Conservation (phyloP, 1,140 invertebrate species). For the Hormaphis cornu region DNA sequence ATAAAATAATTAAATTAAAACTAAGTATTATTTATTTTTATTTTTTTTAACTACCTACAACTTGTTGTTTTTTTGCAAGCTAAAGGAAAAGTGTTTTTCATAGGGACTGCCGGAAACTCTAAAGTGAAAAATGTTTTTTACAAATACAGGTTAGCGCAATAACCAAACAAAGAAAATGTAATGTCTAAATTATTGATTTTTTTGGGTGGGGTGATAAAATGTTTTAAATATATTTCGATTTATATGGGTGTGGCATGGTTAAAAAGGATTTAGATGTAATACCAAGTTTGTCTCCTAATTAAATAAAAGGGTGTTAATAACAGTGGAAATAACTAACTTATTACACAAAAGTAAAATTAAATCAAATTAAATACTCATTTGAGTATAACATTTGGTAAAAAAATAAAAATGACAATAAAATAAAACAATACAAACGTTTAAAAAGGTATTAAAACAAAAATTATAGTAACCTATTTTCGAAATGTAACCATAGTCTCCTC, state of each 20-base stretch:
- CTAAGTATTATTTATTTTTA: not conserved
- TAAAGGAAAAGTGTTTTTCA: not conserved
- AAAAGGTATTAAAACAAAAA: no score
- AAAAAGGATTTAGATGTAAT: not conserved
- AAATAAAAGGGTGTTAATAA: not conserved
- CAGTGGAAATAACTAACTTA: not conserved
- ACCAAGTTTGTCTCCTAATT: not conserved
- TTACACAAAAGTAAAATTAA: no score
- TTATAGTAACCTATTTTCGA: no score
- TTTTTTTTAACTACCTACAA: not conserved
- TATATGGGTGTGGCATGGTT: conserved; percentile 18
- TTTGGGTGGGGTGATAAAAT: conserved; percentile 1
- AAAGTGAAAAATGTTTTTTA: not conserved
- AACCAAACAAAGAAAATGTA: not conserved
- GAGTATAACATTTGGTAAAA: no score
- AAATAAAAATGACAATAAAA: no score
- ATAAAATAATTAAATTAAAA: not conserved
- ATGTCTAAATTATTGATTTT: conserved; percentile 23
- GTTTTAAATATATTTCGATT: conserved; percentile 5
- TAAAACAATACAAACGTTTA: no score
- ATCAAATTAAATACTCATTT: no score
- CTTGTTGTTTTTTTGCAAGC: not conserved
- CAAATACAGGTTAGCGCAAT: not conserved
- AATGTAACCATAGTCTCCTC: no score
- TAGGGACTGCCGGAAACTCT: not conserved